Evolutionary conservation across 2,797 vertebrate genomes (phyloP).

Genomic region (Notamacropus eugenii): DNA sequence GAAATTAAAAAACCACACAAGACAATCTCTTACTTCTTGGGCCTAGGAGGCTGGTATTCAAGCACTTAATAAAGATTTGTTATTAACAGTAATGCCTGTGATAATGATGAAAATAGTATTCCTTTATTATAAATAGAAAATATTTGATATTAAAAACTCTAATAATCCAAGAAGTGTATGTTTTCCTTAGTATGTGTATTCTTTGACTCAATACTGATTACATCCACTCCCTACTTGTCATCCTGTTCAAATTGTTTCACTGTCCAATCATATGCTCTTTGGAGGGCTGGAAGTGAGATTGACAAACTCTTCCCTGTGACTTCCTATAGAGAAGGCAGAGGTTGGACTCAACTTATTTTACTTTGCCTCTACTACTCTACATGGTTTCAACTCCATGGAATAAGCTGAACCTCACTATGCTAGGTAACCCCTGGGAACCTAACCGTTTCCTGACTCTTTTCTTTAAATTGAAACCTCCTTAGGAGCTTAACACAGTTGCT

Average conservation of each 20-base stretch:
- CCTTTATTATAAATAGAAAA: background rate
- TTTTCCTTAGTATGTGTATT: background rate
- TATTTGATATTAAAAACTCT: background rate
- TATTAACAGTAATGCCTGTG: background rate
- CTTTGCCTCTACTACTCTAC: too few relatives aligned
- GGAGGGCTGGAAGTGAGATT: background rate
- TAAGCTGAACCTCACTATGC: too few relatives aligned
- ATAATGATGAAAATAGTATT: background rate
- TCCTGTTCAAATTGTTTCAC: too few relatives aligned
- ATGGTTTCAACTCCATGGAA: too few relatives aligned
- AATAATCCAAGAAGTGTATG: background rate
- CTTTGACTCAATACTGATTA: too few relatives aligned
- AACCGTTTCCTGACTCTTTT: too few relatives aligned
- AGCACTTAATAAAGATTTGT: background rate
- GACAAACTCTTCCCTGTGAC: background rate
- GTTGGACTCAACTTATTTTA: too few relatives aligned
- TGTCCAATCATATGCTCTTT: background rate
- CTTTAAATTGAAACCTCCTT: background rate
- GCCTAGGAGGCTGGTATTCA: background rate
- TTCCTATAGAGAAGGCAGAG: too few relatives aligned
- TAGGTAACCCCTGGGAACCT: too few relatives aligned
- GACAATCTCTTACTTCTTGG: background rate
- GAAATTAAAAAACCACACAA: background rate
- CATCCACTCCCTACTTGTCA: too few relatives aligned
- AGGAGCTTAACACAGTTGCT: background rate